Conservation (phyloP, 2,797 vertebrate species). For the Lacerta viridis region DNA sequence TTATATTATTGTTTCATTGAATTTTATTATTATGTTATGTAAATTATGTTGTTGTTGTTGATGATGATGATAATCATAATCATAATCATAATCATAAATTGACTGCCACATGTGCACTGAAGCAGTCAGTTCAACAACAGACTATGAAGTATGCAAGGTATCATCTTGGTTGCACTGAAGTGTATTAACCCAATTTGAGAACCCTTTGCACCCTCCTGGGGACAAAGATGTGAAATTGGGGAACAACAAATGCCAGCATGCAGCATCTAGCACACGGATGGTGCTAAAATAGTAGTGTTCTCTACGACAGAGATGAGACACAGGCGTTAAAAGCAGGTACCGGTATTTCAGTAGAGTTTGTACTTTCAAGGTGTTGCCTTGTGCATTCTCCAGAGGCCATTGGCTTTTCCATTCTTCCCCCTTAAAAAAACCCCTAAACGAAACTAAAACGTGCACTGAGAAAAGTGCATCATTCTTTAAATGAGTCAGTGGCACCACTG, state of each 20-base stretch:
- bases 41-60: no score
- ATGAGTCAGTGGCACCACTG: conserved; percentile 67
- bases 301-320: not conserved
- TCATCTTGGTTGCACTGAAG: conserved; percentile 22
- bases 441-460: not conserved
- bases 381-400: not conserved
- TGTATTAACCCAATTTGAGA: not conserved
- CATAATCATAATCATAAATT: no score
- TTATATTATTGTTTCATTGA: no score
- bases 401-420: no score
- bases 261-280: not conserved
- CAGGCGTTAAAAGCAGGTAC: not conserved
- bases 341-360: not conserved
- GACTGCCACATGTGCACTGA: conserved; percentile 15
- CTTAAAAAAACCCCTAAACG: no score
- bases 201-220: accelerated
- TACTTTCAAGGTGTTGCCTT: not conserved
- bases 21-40: no score
- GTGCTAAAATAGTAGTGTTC: not conserved
- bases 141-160: conserved; percentile 12
- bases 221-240: not conserved
- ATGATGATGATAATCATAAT: no score
- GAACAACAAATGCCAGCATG: not conserved
- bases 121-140: not conserved
- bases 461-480: conserved; percentile 62